phyloP scores from a whole-genome alignment of 2,797 vertebrate species.

The Typhlichthys subterraneus region DNA sequence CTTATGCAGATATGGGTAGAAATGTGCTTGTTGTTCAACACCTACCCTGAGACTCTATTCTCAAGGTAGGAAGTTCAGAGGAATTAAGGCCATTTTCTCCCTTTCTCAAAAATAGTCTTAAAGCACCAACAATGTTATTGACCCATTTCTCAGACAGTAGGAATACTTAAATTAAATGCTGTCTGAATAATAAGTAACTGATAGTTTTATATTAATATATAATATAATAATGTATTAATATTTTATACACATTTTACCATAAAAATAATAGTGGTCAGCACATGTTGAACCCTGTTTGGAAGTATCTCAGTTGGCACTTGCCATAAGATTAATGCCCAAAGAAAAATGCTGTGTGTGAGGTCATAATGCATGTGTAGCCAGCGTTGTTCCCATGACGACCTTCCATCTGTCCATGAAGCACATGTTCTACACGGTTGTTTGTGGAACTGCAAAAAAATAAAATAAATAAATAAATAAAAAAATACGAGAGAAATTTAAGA shows the following conservation, averaged over 20 bases:
- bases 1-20: neutral
- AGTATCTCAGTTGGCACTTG: constrained; percentile 24
- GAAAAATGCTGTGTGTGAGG: constrained; percentile 9
- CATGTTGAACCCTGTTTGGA: constrained; percentile 19
- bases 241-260: neutral
- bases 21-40: too few relatives aligned
- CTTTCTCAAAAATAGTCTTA: neutral
- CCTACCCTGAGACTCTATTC: neutral
- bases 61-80: neutral
- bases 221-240: too few relatives aligned
- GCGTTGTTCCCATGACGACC: constrained; percentile 14
- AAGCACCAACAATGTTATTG: constrained; percentile 9
- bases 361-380: constrained; percentile 10
- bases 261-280: neutral
- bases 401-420: constrained; percentile 17
- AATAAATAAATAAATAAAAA: constrained; percentile 2
- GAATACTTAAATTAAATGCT: too few relatives aligned
- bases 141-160: neutral
- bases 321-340: constrained; percentile 28
- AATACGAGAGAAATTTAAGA: neutral
- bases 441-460: constrained; percentile 67
- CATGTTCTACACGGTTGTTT: constrained; percentile 73
- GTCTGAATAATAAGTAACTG: too few relatives aligned
- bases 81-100: neutral
- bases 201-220: too few relatives aligned